Evolutionary conservation across 2,113 vertebrate species (phyloP).

Genomic region (Perca schrenkii): DNA sequence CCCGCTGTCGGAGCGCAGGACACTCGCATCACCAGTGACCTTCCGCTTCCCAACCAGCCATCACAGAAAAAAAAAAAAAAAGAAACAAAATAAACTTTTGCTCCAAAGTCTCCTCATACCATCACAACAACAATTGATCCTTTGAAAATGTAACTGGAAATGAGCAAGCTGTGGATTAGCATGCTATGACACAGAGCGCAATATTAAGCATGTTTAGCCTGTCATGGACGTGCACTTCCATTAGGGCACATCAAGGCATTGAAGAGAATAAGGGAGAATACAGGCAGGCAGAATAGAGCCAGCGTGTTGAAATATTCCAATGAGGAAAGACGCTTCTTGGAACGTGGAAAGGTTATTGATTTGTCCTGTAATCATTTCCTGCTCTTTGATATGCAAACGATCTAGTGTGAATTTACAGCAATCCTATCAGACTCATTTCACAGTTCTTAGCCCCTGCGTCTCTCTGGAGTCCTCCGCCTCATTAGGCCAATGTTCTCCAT

Average conservation of each 20-base stretch:
- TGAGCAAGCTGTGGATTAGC: slow-evolving; percentile 51
- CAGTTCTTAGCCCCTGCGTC: slow-evolving; percentile 97
- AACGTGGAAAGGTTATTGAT: slow-evolving; percentile 98
- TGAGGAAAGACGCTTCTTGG: slow-evolving; percentile 80
- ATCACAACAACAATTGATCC: slow-evolving; percentile 53
- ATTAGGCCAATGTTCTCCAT: slow-evolving; percentile 99
- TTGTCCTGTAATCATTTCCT: slow-evolving; percentile 99
- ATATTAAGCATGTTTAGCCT: slow-evolving; percentile 73
- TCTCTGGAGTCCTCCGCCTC: slow-evolving; percentile 98
- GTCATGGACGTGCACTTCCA: slow-evolving; percentile 72
- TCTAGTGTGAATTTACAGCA: slow-evolving; percentile 99
- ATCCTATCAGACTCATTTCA: slow-evolving; percentile 99
- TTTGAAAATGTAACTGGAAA: slow-evolving; percentile 52
- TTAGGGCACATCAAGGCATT: slow-evolving; percentile 69
- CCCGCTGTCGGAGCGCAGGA: slow-evolving; percentile 85
- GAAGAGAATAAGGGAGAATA: slow-evolving; percentile 58
- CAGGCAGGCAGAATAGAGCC: slow-evolving; percentile 55
- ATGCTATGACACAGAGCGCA: slow-evolving; percentile 39
- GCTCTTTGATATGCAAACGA: slow-evolving; percentile 99
- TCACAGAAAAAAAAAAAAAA: slow-evolving; percentile 21
- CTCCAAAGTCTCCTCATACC: slow-evolving; percentile 22
- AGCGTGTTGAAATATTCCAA: slow-evolving; percentile 66
- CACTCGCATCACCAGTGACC: slow-evolving; percentile 88
- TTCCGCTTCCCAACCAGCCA: slow-evolving; percentile 85
- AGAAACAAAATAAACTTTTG: slow-evolving; percentile 38